Evolutionary conservation across 2,797 vertebrate genomes (phyloP).

Genomic region (Coregonus sp.): DNA sequence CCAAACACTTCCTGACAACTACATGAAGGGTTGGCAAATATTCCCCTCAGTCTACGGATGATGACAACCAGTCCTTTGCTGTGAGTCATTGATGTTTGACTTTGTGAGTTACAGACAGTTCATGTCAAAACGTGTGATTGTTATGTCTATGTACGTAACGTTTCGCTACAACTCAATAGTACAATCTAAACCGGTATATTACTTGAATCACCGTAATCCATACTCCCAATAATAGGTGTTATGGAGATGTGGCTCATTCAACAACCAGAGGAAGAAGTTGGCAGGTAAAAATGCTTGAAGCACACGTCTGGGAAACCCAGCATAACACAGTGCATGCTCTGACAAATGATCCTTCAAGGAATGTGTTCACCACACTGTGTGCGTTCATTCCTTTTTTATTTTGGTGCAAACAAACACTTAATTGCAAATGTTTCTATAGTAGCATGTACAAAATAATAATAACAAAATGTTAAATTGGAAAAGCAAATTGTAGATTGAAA

Average conservation of each 20-base stretch:
- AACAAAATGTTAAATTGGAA: background rate
- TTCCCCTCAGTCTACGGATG: background rate
- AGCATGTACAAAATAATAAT: background rate
- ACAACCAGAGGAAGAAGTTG: background rate
- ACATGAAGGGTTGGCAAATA: background rate
- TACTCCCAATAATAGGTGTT: background rate
- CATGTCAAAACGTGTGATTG: background rate
- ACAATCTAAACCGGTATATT: background rate
- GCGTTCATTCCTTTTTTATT: background rate
- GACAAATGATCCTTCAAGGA: conserved; percentile 63
- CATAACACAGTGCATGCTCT: conserved; percentile 63
- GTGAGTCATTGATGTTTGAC: background rate
- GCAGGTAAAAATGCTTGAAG: background rate
- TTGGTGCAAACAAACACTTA: background rate
- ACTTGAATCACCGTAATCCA: background rate
- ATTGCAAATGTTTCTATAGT: background rate
- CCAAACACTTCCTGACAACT: background rate
- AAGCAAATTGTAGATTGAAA: background rate
- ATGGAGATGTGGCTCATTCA: background rate
- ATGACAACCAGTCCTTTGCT: background rate
- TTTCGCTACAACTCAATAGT: background rate
- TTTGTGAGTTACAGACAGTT: background rate
- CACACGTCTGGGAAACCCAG: conserved; percentile 11
- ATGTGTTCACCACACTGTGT: conserved; percentile 34
- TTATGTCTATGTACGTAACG: background rate